phyloP scores from a whole-genome alignment of 2,113 vertebrate genomes.

The Herpailurus yagouaroundi region DNA sequence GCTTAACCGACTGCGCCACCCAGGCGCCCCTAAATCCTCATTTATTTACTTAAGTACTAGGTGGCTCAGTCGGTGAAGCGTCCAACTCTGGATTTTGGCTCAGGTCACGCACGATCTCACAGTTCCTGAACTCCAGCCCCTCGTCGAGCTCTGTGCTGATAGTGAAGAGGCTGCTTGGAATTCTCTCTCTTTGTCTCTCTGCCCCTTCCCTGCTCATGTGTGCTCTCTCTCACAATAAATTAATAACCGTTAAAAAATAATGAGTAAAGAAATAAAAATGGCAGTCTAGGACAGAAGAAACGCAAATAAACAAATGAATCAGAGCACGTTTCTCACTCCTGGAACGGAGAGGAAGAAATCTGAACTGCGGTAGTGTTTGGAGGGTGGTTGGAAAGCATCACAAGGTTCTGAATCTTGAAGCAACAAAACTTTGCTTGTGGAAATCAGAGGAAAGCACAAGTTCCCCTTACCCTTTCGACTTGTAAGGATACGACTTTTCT shows the following conservation, averaged over 20 bases:
- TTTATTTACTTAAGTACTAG: too few species aligned
- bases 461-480: conserved; percentile 24
- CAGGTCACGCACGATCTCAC: too few species aligned
- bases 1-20: too few species aligned
- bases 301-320: not conserved
- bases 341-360: not conserved
- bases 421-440: not conserved
- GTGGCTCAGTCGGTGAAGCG: too few species aligned
- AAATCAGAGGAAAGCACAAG: not conserved
- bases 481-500: not conserved
- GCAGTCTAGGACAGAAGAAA: not conserved
- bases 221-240: too few species aligned
- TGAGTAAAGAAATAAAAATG: not conserved
- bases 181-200: too few species aligned
- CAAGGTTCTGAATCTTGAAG: not conserved
- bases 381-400: not conserved
- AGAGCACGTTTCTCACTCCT: not conserved
- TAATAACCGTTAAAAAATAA: too few species aligned
- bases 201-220: too few species aligned
- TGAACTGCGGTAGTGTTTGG: not conserved
- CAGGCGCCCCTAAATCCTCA: not conserved
- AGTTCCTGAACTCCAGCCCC: too few species aligned
- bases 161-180: too few species aligned
- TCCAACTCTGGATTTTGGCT: too few species aligned
- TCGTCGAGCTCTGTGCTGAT: too few species aligned